These are phyloP conservation scores for Grus americana DNA, from an alignment of 2,113 vertebrate genomes.

Conservation along the genomic window DNA sequence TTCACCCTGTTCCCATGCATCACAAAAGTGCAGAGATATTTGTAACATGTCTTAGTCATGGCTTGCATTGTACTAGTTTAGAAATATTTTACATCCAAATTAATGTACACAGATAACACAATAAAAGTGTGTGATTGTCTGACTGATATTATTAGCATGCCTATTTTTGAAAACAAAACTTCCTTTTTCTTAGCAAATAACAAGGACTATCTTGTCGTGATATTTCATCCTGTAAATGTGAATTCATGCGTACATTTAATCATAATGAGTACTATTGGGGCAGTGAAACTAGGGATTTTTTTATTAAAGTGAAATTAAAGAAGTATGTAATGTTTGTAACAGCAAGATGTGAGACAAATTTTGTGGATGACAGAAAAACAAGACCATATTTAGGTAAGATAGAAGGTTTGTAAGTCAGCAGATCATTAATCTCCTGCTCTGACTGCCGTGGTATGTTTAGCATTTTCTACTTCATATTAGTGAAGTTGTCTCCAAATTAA, in stretches of 20 bases:
- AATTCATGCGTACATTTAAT: neutral
- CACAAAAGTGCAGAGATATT: neutral
- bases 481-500: neutral
- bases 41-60: neutral
- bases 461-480: neutral
- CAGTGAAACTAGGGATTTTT: neutral
- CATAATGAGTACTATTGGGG: neutral
- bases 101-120: rapidly evolving
- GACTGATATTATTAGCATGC: neutral
- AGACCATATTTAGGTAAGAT: neutral
- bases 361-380: neutral
- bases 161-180: neutral
- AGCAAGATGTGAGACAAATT: neutral
- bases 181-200: neutral
- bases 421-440: neutral
- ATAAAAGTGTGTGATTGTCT: neutral
- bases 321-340: neutral
- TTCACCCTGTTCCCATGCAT: neutral
- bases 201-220: neutral
- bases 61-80: neutral
- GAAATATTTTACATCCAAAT: neutral
- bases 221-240: neutral
- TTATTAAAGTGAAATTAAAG: neutral
- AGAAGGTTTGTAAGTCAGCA: neutral
- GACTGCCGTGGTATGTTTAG: neutral